Percentiles rank a stretch among this genome's conserved stretches.
phyloP scores from a whole-genome alignment of 2,888 invertebrate genomes.

The Tortricodes alternella region DNA sequence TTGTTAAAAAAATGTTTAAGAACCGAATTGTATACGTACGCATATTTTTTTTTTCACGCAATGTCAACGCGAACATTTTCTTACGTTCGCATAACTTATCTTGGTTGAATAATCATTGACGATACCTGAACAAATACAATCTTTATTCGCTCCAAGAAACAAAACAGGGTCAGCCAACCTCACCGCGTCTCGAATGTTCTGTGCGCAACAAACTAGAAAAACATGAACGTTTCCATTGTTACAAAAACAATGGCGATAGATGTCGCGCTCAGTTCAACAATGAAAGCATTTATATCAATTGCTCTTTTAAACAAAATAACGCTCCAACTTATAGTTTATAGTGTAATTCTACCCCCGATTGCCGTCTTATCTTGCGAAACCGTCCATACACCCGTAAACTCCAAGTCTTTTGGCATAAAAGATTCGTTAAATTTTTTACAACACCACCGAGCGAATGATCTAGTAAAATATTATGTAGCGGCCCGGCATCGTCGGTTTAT shows the following conservation, averaged over 20 bases:
- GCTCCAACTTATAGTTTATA: constrained; percentile 23
- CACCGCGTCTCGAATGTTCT: not conserved
- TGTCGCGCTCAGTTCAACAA: constrained; percentile 6
- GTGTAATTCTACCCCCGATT: constrained; percentile 35
- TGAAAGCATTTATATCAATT: constrained; percentile 18
- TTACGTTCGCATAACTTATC: too few species aligned
- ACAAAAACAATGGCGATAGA: not conserved
- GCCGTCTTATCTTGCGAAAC: not conserved
- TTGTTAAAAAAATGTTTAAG: too few species aligned
- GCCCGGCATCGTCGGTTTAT: constrained; percentile 2
- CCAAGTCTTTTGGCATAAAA: constrained; percentile 51
- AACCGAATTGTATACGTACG: too few species aligned
- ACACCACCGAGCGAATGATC: constrained; percentile 43
- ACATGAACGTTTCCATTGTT: constrained; percentile 1
- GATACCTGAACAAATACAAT: too few species aligned
- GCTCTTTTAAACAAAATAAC: constrained; percentile 25
- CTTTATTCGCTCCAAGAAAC: not conserved
- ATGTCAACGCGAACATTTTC: too few species aligned
- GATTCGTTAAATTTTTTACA: constrained; percentile 54
- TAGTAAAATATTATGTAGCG: constrained; percentile 31
- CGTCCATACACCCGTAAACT: constrained; percentile 51
- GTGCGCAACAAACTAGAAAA: not conserved
- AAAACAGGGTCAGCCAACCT: not conserved
- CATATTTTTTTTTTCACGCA: too few species aligned
- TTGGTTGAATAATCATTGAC: too few species aligned